Conservation (phyloP, 2,113 vertebrate species). For the Echinops telfairi region DNA sequence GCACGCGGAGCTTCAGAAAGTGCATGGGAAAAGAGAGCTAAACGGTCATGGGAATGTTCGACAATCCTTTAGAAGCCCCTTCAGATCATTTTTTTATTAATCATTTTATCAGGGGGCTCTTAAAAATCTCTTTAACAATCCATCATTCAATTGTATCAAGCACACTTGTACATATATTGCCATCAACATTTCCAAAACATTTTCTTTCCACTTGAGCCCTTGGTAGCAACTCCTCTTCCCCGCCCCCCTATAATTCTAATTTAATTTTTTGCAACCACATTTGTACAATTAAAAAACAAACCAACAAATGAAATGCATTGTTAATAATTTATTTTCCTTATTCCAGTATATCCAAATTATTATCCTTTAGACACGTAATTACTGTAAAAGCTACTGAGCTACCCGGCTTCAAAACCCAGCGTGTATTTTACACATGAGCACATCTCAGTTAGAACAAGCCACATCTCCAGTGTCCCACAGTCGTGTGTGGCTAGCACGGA, state of each 20-base stretch:
- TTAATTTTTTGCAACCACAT: neutral
- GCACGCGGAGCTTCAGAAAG: neutral
- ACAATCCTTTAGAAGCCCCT: no score
- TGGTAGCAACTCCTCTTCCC: no score
- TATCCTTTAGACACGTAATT: neutral
- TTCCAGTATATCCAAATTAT: neutral
- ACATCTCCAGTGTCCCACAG: neutral
- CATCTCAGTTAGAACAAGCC: neutral
- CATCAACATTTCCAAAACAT: no score
- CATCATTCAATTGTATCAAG: no score
- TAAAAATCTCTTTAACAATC: no score
- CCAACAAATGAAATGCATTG: neutral
- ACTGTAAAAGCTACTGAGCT: neutral
- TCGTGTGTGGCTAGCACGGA: neutral
- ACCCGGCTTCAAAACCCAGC: neutral
- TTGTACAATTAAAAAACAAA: neutral
- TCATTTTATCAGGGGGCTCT: no score
- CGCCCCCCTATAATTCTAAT: no score
- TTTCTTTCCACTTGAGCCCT: no score
- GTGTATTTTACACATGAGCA: neutral
- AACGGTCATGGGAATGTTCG: no score
- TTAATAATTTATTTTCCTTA: conserved; percentile 27
- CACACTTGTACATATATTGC: no score
- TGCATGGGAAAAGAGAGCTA: no score
- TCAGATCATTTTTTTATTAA: no score